Conservation (phyloP, 2,888 invertebrate species). For the Chloroclystis v-ata region DNA sequence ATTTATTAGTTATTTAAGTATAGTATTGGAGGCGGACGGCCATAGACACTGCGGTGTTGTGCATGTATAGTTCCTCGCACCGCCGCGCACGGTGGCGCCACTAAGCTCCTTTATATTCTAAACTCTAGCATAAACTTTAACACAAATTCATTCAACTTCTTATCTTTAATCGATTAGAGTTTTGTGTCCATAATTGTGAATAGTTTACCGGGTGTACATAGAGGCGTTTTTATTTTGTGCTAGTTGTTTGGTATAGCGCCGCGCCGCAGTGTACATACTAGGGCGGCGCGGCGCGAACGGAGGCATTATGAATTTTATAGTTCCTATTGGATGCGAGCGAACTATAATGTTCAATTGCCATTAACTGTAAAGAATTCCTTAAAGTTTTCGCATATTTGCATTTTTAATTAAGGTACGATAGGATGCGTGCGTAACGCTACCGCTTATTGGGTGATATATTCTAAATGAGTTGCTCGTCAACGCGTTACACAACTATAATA, state of each 20-base stretch:
- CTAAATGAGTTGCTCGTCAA: conserved; percentile 72
- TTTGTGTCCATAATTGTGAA: conserved; percentile 65
- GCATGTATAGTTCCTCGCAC: conserved; percentile 78
- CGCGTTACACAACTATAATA: conserved; percentile 73
- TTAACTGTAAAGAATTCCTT: conserved; percentile 74
- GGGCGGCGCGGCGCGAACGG: conserved; percentile 43
- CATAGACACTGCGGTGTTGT: conserved; percentile 74
- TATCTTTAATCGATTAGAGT: conserved; percentile 59
- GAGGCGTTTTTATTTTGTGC: conserved; percentile 66
- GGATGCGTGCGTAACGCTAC: conserved; percentile 71
- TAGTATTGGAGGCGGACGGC: conserved; percentile 70
- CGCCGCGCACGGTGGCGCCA: conserved; percentile 70
- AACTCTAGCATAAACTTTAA: conserved; percentile 73
- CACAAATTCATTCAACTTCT: conserved; percentile 69
- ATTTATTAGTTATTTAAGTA: conserved; percentile 70
- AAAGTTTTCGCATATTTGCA: conserved; percentile 77
- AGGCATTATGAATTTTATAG: conserved; percentile 78
- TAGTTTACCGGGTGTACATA: conserved; percentile 63
- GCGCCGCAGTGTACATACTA: conserved; percentile 51
- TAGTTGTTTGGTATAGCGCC: conserved; percentile 63
- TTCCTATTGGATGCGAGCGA: conserved; percentile 77
- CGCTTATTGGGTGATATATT: conserved; percentile 78
- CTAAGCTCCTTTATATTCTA: conserved; percentile 74
- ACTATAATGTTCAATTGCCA: conserved; percentile 78
- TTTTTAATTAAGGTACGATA: conserved; percentile 75